Evolutionary conservation across 2,113 vertebrate genomes (phyloP).

Genomic region (Columba janthina): DNA sequence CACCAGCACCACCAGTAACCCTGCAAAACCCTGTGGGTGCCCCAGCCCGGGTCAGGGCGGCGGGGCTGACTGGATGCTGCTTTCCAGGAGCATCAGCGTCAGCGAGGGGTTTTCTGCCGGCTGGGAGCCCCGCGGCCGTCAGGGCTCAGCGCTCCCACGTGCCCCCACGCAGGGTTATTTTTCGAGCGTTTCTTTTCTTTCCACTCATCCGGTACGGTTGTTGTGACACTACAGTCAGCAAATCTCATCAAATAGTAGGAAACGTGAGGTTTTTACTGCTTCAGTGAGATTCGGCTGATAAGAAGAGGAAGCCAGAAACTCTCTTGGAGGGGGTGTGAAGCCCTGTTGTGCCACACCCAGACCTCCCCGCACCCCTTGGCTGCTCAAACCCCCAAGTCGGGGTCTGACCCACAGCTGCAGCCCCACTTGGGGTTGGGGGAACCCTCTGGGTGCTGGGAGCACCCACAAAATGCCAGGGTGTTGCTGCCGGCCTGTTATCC

Average conservation of each 20-base stretch:
- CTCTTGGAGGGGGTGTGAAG: background rate
- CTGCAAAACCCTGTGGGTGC: accelerated
- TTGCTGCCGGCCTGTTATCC: too few species aligned
- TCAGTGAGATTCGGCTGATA: background rate
- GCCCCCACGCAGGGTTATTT: conserved; percentile 5
- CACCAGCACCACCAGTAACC: background rate
- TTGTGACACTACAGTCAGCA: conserved; percentile 58
- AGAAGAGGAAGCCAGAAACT: conserved; percentile 21
- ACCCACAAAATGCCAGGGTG: background rate
- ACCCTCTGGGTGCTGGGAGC: background rate
- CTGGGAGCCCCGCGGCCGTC: background rate
- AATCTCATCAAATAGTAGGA: conserved; percentile 9
- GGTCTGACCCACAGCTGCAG: background rate
- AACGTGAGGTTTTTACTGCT: conserved; percentile 38
- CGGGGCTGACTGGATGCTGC: accelerated
- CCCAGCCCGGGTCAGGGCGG: background rate
- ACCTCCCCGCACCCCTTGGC: accelerated
- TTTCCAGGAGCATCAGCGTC: conserved; percentile 7
- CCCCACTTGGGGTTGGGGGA: background rate
- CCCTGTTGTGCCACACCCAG: accelerated
- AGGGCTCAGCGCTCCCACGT: background rate
- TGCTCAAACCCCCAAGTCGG: background rate
- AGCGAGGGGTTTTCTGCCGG: background rate
- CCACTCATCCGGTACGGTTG: conserved; percentile 42
- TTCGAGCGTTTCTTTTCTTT: conserved; percentile 1